These are phyloP conservation scores for Anguilla megastoma DNA, from an alignment of 2,797 vertebrate genomes.

Conservation along the genomic window DNA sequence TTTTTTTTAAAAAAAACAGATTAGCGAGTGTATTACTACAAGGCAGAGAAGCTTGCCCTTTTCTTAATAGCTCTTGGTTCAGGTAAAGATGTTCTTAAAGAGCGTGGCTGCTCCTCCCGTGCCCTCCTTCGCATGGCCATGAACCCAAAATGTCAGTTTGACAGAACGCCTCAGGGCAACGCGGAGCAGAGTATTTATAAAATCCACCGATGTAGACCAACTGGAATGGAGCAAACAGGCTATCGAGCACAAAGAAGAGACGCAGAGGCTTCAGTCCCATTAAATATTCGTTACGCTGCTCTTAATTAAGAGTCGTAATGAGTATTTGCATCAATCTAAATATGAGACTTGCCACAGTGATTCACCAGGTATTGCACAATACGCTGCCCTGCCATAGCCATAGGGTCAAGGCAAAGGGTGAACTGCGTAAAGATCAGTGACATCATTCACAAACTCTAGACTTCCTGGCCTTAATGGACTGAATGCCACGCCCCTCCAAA, in stretches of 20 bases:
- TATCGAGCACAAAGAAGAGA: background rate
- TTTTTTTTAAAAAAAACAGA: background rate
- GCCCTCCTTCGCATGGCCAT: constrained; percentile 33
- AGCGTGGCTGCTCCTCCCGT: background rate
- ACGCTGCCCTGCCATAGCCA: background rate
- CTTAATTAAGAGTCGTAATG: constrained; percentile 36
- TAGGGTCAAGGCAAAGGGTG: background rate
- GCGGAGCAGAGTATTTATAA: constrained; percentile 35
- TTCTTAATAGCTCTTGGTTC: background rate
- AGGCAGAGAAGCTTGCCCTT: background rate
- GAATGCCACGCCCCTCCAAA: background rate
- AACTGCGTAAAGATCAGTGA: background rate
- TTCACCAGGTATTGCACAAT: too few relatives aligned
- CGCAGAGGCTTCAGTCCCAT: constrained; percentile 10
- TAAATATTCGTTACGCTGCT: background rate
- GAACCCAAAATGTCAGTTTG: constrained; percentile 56
- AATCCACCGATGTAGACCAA: background rate
- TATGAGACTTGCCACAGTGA: too few relatives aligned
- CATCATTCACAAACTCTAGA: background rate
- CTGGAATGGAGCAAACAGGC: background rate
- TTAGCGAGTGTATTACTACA: background rate
- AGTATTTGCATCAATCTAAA: constrained; percentile 22
- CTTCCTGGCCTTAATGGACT: background rate
- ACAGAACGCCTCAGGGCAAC: constrained; percentile 43
- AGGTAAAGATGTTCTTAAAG: background rate